Base-by-base conservation (phyloP, 2,888 invertebrate species). In the Monoplex corrugatus region DNA sequence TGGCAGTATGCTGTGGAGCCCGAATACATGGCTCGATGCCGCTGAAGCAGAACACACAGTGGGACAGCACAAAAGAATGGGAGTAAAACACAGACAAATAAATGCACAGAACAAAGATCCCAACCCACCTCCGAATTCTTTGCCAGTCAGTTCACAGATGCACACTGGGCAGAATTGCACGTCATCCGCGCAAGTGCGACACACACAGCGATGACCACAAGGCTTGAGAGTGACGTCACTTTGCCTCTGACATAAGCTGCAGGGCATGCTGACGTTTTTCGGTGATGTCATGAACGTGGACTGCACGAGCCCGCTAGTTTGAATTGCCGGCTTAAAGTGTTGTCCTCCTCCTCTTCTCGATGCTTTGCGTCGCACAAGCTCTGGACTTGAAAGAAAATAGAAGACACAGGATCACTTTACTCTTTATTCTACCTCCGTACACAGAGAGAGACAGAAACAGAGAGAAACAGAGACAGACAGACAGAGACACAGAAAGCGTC, bases 121-220 rank as follows among this genome's bases (percentile, higher is more conserved):
- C n/a, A 28, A 23, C 78, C 28, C 40, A 80, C 78, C 78, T 32
- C 32, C 16, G 2, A 13, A 13, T 2, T 13, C 83, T n/a, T n/a
- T 40, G 0, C 50, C 32, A 32, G 44, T 32, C 45, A 83, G 32
- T 19, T 45, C 16, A 10, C 8, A 5, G 2, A n/a, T 45, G 8
- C 86, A 86, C 68, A 68, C 1, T 2, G 86, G 86, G 38, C 86
- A 86, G 44, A n/a, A 68, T 2, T 32, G 32, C 43, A 68, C 68
- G 5, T n/a, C 32, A 2, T 16, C n/a, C 5, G 32, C 68, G n/a
- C 86, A 86, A 23, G 38, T 40, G 5, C 32, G 2, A 28, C 86
- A 86, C 68, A 86, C 63, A 6, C n/a, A n/a, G 43, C 32, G 50
- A 43, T 86, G 86, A 16, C 86, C 86, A 43, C 86, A 86, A 5